Percentiles rank a stretch among this genome's conserved stretches.
Conservation (phyloP, 2,888 invertebrate genomes). For the Cataglyphis cursor region DNA sequence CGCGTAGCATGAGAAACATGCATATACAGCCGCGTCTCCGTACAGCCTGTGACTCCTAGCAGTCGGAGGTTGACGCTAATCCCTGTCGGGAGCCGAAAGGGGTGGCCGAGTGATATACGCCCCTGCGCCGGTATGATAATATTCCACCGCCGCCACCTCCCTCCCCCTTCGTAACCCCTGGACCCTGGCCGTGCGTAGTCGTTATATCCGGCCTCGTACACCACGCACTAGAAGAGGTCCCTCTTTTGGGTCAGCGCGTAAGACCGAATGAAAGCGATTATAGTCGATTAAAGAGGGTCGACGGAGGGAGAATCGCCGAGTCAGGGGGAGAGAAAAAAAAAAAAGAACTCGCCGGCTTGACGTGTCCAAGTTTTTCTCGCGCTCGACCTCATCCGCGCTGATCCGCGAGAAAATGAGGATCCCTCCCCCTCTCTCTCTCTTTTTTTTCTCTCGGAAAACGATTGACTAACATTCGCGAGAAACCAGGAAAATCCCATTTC, state of each 20-base stretch:
- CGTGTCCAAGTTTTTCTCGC: conserved; percentile 41
- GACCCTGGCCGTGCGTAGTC: conserved; percentile 45
- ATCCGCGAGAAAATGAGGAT: conserved; percentile 23
- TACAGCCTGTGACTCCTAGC: conserved; percentile 76
- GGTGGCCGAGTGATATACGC: conserved; percentile 83
- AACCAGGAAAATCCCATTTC: background rate
- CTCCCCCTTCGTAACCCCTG: conserved; percentile 54
- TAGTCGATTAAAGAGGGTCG: conserved; percentile 53
- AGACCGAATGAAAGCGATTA: conserved; percentile 57
- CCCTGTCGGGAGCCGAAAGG: conserved; percentile 84
- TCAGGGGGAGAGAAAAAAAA: background rate
- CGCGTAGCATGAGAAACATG: conserved; percentile 37
- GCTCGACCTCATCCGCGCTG: conserved; percentile 8
- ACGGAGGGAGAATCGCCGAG: conserved; percentile 13
- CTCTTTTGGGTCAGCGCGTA: conserved; percentile 61
- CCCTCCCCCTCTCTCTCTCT: background rate
- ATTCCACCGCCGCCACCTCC: conserved; percentile 74
- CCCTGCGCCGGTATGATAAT: conserved; percentile 86
- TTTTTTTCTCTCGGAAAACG: background rate
- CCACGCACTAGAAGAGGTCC: conserved; percentile 36
- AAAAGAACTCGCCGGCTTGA: background rate
- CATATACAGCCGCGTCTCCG: conserved; percentile 71
- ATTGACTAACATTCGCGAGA: conserved; percentile 12
- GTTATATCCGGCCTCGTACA: conserved; percentile 58
- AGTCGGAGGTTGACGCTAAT: conserved; percentile 85